Conservation (phyloP, 2,888 invertebrate genomes). For the Tromatobia lineatoria region DNA sequence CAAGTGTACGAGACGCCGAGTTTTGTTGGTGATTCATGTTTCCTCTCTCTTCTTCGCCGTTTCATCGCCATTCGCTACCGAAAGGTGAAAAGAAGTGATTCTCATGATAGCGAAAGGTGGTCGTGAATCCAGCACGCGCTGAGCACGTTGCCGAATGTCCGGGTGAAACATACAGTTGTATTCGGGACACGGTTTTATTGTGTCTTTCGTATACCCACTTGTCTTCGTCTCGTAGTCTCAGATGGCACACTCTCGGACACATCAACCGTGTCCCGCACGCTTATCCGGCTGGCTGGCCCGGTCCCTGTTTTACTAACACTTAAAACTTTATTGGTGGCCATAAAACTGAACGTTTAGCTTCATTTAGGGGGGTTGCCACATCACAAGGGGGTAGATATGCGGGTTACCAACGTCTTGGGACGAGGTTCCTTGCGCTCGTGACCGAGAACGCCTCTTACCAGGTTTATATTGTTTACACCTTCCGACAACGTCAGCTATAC, state of each 20-base stretch:
- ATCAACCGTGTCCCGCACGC: constrained; percentile 67
- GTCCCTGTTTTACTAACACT: constrained; percentile 84
- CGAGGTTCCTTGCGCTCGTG: constrained; percentile 41
- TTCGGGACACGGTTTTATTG: constrained; percentile 17
- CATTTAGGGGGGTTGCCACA: constrained; percentile 76
- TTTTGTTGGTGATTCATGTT: constrained; percentile 72
- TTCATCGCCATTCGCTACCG: not conserved
- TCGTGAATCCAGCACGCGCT: constrained; percentile 44
- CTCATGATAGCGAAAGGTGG: constrained; percentile 40
- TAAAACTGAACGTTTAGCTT: constrained; percentile 84
- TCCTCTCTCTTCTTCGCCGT: not conserved
- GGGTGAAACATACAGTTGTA: constrained; percentile 5
- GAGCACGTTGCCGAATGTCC: constrained; percentile 33
- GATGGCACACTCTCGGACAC: constrained; percentile 60
- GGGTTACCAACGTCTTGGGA: constrained; percentile 67
- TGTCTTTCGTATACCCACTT: constrained; percentile 43
- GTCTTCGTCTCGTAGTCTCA: constrained; percentile 57
- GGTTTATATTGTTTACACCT: constrained; percentile 69
- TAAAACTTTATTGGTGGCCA: constrained; percentile 85
- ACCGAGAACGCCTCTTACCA: constrained; percentile 51
- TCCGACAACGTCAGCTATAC: constrained; percentile 25
- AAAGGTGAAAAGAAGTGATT: constrained; percentile 4
- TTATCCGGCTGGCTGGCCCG: constrained; percentile 46
- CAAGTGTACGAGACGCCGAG: constrained; percentile 9
- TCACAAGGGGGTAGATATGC: constrained; percentile 63